Evolutionary conservation across 1,140 invertebrate species (phyloP).

Genomic region (Acromyrmex echinatior): DNA sequence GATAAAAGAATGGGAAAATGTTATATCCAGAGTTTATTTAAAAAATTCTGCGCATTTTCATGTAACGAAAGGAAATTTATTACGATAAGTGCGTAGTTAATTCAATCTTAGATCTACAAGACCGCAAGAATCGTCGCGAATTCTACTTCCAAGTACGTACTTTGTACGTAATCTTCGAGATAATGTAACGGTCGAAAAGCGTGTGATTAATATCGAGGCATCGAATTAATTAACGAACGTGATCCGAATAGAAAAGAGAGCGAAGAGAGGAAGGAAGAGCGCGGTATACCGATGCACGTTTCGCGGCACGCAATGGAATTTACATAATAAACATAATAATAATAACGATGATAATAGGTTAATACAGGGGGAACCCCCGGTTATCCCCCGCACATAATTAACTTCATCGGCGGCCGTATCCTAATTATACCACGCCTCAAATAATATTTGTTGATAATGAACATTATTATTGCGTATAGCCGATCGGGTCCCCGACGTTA

Average conservation of each 20-base stretch:
- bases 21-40: not conserved
- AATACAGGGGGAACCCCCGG: slow-evolving; percentile 50
- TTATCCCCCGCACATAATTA: slow-evolving; percentile 62
- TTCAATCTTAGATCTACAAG: not conserved
- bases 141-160: not conserved
- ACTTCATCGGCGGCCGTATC: slow-evolving; percentile 57
- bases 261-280: slow-evolving; percentile 22
- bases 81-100: not conserved
- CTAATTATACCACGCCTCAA: slow-evolving; percentile 61
- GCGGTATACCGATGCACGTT: slow-evolving; percentile 29
- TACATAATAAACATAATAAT: slow-evolving; percentile 66
- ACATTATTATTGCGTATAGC: slow-evolving; percentile 58
- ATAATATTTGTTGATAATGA: slow-evolving; percentile 66
- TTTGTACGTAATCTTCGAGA: not conserved
- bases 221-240: slow-evolving; percentile 59
- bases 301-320: slow-evolving; percentile 51
- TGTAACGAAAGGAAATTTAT: not conserved
- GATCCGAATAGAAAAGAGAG: slow-evolving; percentile 51
- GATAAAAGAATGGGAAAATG: not conserved
- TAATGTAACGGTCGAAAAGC: slow-evolving; percentile 48
- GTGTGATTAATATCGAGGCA: slow-evolving; percentile 36
- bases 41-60: not conserved
- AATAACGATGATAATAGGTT: slow-evolving; percentile 62
- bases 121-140: not conserved
- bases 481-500: slow-evolving; percentile 34